phyloP scores from a whole-genome alignment of 2,797 vertebrate species.

The Poeciliopsis turneri region DNA sequence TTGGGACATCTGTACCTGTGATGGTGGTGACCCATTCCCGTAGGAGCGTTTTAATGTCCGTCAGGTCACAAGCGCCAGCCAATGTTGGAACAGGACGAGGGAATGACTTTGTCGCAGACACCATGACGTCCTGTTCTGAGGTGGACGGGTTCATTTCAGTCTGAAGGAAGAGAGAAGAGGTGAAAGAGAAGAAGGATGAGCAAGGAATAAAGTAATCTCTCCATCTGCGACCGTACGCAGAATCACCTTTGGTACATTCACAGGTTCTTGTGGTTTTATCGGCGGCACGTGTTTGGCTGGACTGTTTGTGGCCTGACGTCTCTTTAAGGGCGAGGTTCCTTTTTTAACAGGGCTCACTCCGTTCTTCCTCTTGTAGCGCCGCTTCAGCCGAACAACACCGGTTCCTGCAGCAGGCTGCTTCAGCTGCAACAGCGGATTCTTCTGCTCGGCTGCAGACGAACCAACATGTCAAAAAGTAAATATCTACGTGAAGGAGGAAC shows the following conservation, averaged over 20 bases:
- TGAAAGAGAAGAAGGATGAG: neutral
- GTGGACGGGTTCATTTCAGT: conserved; percentile 81
- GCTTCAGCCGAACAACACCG: conserved; percentile 81
- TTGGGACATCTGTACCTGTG: conserved; percentile 60
- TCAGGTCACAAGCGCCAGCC: conserved; percentile 91
- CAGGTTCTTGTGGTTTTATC: conserved; percentile 78
- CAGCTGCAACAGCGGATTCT: conserved; percentile 86
- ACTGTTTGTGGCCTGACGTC: conserved; percentile 74
- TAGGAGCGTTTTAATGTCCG: conserved; percentile 89
- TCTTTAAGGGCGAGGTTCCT: conserved; percentile 89
- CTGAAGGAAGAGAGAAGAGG: conserved; percentile 62
- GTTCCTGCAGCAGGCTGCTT: conserved; percentile 77
- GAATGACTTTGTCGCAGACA: conserved; percentile 53
- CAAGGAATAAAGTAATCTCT: neutral
- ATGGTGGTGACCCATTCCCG: conserved; percentile 98
- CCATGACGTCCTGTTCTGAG: conserved; percentile 61
- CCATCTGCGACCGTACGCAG: neutral
- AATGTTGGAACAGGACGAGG: conserved; percentile 85
- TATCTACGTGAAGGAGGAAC: neutral
- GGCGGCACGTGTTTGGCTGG: conserved; percentile 84
- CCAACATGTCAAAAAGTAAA: neutral
- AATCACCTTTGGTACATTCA: conserved; percentile 80
- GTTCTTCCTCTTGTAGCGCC: conserved; percentile 85
- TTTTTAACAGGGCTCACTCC: conserved; percentile 84
- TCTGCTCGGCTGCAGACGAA: conserved; percentile 79